These are phyloP conservation scores for Siniperca chuatsi DNA, from an alignment of 2,113 vertebrate genomes.

Conservation along the genomic window DNA sequence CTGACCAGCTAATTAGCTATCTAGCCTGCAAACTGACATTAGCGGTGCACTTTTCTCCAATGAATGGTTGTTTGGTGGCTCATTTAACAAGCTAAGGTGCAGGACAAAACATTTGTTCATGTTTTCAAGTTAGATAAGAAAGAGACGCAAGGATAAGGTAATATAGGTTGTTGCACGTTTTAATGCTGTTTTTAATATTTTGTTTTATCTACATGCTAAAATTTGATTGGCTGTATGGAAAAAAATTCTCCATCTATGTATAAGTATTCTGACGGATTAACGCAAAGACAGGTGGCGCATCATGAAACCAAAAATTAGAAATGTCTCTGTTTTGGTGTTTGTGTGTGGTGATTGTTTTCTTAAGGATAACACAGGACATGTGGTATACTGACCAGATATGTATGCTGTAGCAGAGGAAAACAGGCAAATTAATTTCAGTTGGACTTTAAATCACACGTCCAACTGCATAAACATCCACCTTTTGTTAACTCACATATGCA, in stretches of 20 bases:
- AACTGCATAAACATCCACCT: neutral
- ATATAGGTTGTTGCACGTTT: neutral
- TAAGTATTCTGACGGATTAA: neutral
- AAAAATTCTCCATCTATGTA: neutral
- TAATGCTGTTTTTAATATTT: neutral
- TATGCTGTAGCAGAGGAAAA: neutral
- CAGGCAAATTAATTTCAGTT: neutral
- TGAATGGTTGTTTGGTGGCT: neutral
- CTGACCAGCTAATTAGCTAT: neutral
- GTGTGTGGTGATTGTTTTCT: too few species aligned
- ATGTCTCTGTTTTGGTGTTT: neutral
- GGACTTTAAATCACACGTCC: neutral
- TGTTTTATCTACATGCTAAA: neutral
- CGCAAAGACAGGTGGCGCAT: neutral
- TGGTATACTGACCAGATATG: neutral
- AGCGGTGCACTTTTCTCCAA: neutral
- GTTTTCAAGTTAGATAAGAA: neutral
- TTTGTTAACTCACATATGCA: neutral
- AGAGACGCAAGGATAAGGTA: neutral
- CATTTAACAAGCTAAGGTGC: neutral
- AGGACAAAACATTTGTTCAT: neutral
- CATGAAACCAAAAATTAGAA: neutral
- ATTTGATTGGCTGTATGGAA: neutral
- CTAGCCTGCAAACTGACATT: neutral
- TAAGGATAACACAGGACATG: too few species aligned